Percentiles rank a stretch among this genome's conserved stretches.
phyloP scores from a whole-genome alignment of 2,797 vertebrate genomes.

The Tokudaia muenninki region DNA sequence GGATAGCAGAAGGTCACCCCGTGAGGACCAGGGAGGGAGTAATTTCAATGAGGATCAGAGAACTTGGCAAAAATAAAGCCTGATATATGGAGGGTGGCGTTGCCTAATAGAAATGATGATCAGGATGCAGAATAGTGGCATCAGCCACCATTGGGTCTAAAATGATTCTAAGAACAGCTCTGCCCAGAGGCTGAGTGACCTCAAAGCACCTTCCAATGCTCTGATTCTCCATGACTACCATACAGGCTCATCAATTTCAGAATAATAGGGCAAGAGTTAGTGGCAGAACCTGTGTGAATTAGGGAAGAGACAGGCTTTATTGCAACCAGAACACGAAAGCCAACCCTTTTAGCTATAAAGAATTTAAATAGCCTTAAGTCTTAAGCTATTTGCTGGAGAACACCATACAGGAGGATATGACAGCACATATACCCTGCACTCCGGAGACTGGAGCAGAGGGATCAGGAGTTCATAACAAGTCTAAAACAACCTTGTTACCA shows the following conservation, averaged over 20 bases:
- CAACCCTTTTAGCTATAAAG: slow-evolving; percentile 3
- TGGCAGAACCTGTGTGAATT: not conserved
- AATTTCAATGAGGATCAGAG: slow-evolving; percentile 14
- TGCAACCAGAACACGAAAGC: not conserved
- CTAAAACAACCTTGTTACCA: not conserved
- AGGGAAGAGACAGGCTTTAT: not conserved
- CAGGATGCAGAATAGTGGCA: not conserved
- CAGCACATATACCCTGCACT: not conserved
- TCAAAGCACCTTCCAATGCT: slow-evolving; percentile 60
- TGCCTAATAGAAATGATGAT: slow-evolving; percentile 5
- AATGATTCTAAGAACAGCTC: slow-evolving; percentile 67
- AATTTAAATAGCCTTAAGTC: not conserved
- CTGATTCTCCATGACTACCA: slow-evolving; percentile 7
- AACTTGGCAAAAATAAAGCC: slow-evolving; percentile 50
- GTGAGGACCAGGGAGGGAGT: not conserved
- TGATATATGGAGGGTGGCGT: not conserved
- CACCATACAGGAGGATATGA: not conserved
- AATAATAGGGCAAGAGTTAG: not conserved
- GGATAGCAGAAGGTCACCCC: slow-evolving; percentile 40
- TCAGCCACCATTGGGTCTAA: slow-evolving; percentile 1
- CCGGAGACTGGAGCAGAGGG: not conserved
- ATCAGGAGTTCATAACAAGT: not conserved
- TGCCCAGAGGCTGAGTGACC: slow-evolving; percentile 65
- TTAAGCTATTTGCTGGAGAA: slow-evolving; percentile 46
- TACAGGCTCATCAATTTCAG: slow-evolving; percentile 36